Conservation (phyloP, 2,113 vertebrate species). For the Microtus ochrogaster region DNA sequence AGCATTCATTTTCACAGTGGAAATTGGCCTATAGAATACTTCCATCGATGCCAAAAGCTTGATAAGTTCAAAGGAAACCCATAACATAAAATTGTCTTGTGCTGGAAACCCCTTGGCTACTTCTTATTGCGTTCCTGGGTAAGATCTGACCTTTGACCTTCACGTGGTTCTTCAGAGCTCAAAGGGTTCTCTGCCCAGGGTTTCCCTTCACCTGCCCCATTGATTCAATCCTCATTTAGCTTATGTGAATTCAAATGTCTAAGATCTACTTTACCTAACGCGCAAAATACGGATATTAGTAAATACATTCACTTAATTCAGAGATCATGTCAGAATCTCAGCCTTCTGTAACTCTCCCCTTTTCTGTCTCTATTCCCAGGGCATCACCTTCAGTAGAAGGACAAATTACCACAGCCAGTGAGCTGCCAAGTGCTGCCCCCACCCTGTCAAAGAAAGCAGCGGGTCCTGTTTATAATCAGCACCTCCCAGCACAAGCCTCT, state of each 20-base stretch:
- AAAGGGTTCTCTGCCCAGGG: background rate
- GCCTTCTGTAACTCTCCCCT: constrained; percentile 58
- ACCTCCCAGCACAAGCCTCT: background rate
- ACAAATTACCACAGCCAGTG: constrained; percentile 71
- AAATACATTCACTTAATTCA: constrained; percentile 13
- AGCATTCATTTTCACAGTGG: background rate
- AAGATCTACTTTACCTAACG: background rate
- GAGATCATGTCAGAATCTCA: constrained; percentile 5
- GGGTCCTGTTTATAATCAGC: constrained; percentile 61
- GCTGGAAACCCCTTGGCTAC: background rate
- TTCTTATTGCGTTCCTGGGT: background rate
- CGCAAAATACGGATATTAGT: background rate
- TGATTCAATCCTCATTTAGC: background rate
- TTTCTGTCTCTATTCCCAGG: constrained; percentile 77
- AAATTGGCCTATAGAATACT: background rate
- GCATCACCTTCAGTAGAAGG: constrained; percentile 72
- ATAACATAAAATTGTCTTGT: background rate
- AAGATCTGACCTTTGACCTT: background rate
- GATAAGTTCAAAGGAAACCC: background rate
- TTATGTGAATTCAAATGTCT: background rate
- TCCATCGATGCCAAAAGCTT: background rate
- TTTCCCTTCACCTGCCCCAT: background rate
- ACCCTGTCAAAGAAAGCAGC: constrained; percentile 67
- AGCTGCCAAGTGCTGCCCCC: constrained; percentile 67
- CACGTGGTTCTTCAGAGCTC: background rate